A percentile compares a stretch with the other conserved stretches of the same genome.
These are phyloP conservation scores for Peromyscus californicus DNA, from an alignment of 2,113 vertebrate species.

Conservation along the genomic window DNA sequence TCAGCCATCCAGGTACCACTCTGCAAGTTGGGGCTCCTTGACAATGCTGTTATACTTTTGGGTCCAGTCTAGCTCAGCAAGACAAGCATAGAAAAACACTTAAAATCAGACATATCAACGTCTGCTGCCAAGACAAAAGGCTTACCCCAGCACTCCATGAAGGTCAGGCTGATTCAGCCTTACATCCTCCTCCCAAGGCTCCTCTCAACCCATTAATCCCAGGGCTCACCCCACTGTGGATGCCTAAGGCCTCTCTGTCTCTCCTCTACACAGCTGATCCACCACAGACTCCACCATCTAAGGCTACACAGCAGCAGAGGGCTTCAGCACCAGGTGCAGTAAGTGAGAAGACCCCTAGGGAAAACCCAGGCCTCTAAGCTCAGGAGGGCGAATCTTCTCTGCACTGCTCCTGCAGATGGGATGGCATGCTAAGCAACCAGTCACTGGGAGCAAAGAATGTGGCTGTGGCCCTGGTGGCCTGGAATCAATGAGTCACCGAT, in stretches of 20 bases:
- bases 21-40: neutral
- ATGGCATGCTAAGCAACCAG: neutral
- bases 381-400: neutral
- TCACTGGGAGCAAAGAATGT: neutral
- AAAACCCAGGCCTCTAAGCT: neutral
- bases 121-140: neutral
- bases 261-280: neutral
- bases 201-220: neutral
- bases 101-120: neutral
- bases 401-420: neutral
- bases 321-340: neutral
- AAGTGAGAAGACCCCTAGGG: neutral
- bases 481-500: constrained; percentile 17
- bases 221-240: neutral
- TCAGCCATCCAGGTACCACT: neutral
- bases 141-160: neutral
- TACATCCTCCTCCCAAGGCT: neutral
- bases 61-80: neutral
- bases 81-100: neutral
- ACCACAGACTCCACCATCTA: neutral
- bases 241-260: neutral
- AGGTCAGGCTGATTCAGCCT: neutral
- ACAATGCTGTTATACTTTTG: neutral
- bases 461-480: neutral
- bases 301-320: neutral